Evolutionary conservation across 23 tunicate genomes (phyloP).

Genomic region (Styela plicata): DNA sequence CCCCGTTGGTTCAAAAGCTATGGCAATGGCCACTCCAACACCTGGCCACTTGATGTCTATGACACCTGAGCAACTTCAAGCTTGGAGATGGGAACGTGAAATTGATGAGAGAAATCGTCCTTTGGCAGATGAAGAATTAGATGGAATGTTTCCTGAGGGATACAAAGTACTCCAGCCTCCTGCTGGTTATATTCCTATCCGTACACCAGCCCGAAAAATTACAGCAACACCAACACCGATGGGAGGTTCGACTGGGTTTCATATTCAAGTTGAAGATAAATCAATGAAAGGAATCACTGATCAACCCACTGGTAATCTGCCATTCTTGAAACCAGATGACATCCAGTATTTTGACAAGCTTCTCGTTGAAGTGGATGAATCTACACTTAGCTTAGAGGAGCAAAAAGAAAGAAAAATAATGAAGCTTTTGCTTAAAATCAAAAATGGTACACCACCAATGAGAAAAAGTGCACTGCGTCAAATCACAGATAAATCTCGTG

Average conservation of each 20-base stretch:
- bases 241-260: slow-evolving; percentile 95
- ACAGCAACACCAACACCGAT: slow-evolving; percentile 99
- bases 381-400: slow-evolving; percentile 86
- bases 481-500: slow-evolving; percentile 97
- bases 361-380: slow-evolving; percentile 96
- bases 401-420: slow-evolving; percentile 93
- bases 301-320: slow-evolving; percentile 91
- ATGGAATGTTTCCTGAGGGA: slow-evolving; percentile 98
- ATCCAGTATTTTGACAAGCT: slow-evolving; percentile 98
- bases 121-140: slow-evolving; percentile 95
- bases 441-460: slow-evolving; percentile 99
- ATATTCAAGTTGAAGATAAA: slow-evolving; percentile 88
- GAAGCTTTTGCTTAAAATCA: slow-evolving; percentile 93
- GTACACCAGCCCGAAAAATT: slow-evolving; percentile 94
- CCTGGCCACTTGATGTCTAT: slow-evolving; percentile 86
- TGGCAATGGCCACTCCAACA: slow-evolving; percentile 94
- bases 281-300: slow-evolving; percentile 94
- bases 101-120: slow-evolving; percentile 97
- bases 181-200: slow-evolving; percentile 85
- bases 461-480: slow-evolving; percentile 96
- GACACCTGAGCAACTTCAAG: slow-evolving; percentile 89
- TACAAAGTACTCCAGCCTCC: slow-evolving; percentile 96
- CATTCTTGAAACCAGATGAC: slow-evolving; percentile 98
- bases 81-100: slow-evolving; percentile 98
- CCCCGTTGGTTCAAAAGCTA: slow-evolving; percentile 88